These are phyloP conservation scores for Ricordea florida DNA, from an alignment of 92 coral and sea anemone genomes.

Conservation along the genomic window DNA sequence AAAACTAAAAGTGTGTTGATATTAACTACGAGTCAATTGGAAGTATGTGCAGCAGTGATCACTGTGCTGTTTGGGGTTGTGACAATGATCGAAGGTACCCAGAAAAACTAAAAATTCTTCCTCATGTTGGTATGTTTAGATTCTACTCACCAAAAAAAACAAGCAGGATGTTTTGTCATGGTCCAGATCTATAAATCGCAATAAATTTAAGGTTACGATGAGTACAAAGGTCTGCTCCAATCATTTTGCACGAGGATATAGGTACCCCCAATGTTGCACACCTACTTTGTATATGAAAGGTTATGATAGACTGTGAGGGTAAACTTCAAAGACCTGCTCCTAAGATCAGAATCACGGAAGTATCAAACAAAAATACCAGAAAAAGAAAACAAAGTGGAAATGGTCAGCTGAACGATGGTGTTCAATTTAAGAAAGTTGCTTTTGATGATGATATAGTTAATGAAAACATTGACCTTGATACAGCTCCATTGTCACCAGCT, in stretches of 20 bases:
- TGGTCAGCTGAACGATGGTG: background rate
- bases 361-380: background rate
- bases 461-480: too few relatives aligned
- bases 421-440: too few relatives aligned
- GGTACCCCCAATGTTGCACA: constrained; percentile 18
- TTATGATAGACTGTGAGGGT: constrained; percentile 17
- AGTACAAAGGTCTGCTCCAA: constrained; percentile 35
- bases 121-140: constrained; percentile 46
- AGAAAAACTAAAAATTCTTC: constrained; percentile 12
- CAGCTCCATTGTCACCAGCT: too few relatives aligned
- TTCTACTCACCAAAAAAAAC: too few relatives aligned
- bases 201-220: constrained; percentile 27
- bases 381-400: background rate
- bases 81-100: constrained; percentile 50
- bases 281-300: constrained; percentile 53
- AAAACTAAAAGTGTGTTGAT: background rate
- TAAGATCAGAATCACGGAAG: background rate
- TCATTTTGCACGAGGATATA: constrained; percentile 35
- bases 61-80: constrained; percentile 50
- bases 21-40: too few relatives aligned
- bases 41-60: constrained; percentile 28
- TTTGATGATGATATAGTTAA: too few relatives aligned
- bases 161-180: background rate
- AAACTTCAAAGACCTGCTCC: constrained; percentile 31
- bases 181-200: constrained; percentile 22